Conservation (phyloP, 1,140 invertebrate genomes). For the Nasonia longicornis region DNA sequence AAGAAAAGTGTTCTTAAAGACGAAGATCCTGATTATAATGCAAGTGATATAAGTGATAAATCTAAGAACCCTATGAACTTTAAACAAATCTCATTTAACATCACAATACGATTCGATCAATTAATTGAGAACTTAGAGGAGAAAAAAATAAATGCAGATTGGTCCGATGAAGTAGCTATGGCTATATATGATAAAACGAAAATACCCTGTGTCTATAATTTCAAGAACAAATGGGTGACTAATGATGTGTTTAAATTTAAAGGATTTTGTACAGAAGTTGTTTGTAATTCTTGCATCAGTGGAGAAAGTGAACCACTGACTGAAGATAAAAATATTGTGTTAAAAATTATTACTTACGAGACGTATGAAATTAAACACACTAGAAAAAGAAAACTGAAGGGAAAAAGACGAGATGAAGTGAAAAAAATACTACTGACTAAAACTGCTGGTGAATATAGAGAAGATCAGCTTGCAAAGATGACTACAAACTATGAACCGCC, state of each 20-base stretch:
- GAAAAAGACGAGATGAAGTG: not conserved
- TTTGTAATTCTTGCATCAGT: not conserved
- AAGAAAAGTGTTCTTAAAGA: not conserved
- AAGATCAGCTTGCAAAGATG: not conserved
- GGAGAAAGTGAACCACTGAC: not conserved
- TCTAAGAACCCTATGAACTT: not conserved
- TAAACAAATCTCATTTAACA: not conserved
- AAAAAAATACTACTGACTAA: not conserved
- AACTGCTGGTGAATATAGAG: not conserved
- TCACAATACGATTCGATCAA: no score
- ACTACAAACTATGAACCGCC: not conserved
- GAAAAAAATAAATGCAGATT: not conserved
- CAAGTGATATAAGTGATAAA: not conserved
- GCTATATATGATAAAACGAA: not conserved
- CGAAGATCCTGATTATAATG: not conserved
- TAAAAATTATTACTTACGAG: not conserved
- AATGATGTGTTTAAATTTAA: constrained; percentile 8
- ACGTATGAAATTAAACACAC: not conserved
- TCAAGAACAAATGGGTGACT: not conserved
- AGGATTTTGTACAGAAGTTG: not conserved
- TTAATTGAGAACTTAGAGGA: not conserved
- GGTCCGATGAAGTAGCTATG: not conserved
- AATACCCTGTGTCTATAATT: not conserved
- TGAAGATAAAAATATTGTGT: not conserved
- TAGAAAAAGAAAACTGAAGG: not conserved